A percentile compares a stretch with the other conserved stretches of the same genome.
phyloP scores from a whole-genome alignment of 2,888 invertebrate species.

The Neoitamus cyanurus region DNA sequence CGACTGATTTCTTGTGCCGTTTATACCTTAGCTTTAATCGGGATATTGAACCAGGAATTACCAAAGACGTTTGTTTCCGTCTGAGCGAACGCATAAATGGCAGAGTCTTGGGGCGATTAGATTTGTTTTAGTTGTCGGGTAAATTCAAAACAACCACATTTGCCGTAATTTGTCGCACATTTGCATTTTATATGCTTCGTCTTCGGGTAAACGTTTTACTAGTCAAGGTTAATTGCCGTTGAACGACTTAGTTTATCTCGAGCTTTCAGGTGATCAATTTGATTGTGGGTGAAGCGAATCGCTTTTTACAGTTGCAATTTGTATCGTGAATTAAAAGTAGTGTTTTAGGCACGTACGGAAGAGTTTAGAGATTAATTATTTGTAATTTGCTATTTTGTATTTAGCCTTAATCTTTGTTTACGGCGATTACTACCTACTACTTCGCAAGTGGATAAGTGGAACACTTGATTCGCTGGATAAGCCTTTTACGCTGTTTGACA shows the following conservation, averaged over 20 bases:
- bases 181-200: background rate
- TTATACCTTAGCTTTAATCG: background rate
- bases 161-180: background rate
- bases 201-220: background rate
- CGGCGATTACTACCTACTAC: background rate
- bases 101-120: background rate
- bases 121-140: background rate
- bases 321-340: background rate
- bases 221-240: background rate
- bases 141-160: background rate
- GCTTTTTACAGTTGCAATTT: background rate
- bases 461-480: background rate
- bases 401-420: background rate
- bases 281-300: background rate
- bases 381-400: background rate
- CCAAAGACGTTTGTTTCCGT: background rate
- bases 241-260: background rate
- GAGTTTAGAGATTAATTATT: background rate
- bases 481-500: background rate
- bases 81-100: no score
- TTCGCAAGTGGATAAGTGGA: background rate
- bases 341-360: background rate
- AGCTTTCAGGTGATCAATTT: background rate
- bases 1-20: background rate
- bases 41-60: conserved; percentile 15